Conservation (phyloP, 2,113 vertebrate species). For the Morone chrysops region DNA sequence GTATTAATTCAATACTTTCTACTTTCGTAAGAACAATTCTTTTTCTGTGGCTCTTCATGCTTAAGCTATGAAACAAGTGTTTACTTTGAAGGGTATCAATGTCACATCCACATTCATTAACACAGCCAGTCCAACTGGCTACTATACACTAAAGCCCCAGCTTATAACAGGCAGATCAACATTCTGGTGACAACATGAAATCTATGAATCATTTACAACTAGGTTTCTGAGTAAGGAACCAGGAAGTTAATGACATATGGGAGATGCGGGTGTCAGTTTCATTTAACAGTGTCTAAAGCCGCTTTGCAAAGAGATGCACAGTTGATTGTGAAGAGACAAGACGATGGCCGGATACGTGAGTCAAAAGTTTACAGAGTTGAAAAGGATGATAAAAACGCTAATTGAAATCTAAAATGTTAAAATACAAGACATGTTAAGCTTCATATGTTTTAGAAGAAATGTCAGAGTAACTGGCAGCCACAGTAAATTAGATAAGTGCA, state of each 20-base stretch:
- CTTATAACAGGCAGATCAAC: background rate
- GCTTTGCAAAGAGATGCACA: background rate
- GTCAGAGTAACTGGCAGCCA: too few relatives aligned
- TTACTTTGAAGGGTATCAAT: background rate
- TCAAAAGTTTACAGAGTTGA: slow-evolving; percentile 3
- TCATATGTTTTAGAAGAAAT: background rate
- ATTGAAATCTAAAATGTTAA: too few relatives aligned
- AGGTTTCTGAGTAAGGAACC: background rate
- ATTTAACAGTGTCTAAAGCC: background rate
- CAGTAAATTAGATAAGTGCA: too few relatives aligned
- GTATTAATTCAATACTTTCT: background rate
- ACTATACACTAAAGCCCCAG: background rate
- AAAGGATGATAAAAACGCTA: background rate
- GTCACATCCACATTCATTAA: background rate
- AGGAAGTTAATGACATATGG: slow-evolving; percentile 31
- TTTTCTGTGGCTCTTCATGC: background rate
- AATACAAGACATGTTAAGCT: background rate
- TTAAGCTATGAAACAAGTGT: background rate
- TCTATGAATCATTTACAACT: background rate
- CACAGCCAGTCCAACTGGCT: background rate
- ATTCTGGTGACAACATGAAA: background rate
- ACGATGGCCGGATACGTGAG: slow-evolving; percentile 43
- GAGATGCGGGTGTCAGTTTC: slow-evolving; percentile 15
- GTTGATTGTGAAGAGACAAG: background rate
- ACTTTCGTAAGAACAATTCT: background rate